These are phyloP conservation scores for Mayetiola destructor DNA, from an alignment of 2,888 invertebrate species.

Conservation along the genomic window DNA sequence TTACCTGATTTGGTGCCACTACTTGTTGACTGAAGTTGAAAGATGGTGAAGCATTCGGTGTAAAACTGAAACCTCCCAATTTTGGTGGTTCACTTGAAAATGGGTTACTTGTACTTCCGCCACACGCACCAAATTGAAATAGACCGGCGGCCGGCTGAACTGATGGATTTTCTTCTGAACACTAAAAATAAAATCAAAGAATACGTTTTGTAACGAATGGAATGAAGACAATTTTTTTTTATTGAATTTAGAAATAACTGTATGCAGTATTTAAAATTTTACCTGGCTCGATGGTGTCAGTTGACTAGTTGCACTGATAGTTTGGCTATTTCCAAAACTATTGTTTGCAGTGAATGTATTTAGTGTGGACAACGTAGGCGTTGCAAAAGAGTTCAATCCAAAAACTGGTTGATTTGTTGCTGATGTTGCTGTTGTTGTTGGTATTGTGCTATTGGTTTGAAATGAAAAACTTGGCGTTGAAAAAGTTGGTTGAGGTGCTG, in stretches of 20 bases:
- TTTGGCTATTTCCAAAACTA: background rate
- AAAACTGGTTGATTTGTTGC: background rate
- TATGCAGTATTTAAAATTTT: background rate
- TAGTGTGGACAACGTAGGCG: background rate
- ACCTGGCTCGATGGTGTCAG: background rate
- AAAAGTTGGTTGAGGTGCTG: background rate
- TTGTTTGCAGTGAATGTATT: background rate
- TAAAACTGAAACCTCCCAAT: background rate
- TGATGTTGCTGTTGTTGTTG: background rate
- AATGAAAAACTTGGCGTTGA: background rate
- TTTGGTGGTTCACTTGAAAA: background rate
- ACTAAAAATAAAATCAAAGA: background rate
- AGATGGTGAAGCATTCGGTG: background rate
- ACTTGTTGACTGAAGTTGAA: conserved; percentile 5
- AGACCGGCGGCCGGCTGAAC: background rate
- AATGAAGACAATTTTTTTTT: background rate
- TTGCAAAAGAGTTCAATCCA: background rate
- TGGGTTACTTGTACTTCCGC: background rate
- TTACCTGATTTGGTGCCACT: background rate
- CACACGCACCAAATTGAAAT: conserved; percentile 1
- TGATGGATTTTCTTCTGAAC: background rate
- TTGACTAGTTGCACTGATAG: no score
- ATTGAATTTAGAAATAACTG: background rate
- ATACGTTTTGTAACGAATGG: background rate
- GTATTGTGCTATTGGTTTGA: background rate